These are phyloP conservation scores for Eurypyga helias DNA, from an alignment of 2,113 vertebrate species.

Conservation along the genomic window DNA sequence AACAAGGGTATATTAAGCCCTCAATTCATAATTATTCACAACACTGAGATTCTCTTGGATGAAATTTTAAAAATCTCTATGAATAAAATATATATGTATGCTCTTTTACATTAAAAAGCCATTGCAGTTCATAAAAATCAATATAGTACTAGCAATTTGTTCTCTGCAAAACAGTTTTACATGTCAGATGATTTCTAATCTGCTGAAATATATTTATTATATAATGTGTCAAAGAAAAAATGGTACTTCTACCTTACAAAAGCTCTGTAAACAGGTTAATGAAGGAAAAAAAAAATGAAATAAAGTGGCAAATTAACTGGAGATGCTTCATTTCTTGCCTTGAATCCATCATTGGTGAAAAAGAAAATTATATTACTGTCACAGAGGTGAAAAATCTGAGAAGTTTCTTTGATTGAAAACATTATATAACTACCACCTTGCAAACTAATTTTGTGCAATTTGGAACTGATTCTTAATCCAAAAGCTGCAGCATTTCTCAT, in stretches of 20 bases:
- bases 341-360: not conserved
- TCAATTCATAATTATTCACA: not conserved
- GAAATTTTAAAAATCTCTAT: constrained; percentile 24
- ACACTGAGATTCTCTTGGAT: not conserved
- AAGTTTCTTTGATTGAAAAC: constrained; percentile 10
- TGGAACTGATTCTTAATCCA: not conserved
- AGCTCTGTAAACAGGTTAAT: not conserved
- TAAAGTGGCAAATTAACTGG: not conserved
- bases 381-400: not conserved
- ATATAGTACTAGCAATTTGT: not conserved
- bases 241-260: not conserved
- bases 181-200: not conserved
- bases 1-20: not conserved
- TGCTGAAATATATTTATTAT: not conserved
- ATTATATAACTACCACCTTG: not conserved
- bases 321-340: not conserved
- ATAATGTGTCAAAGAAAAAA: not conserved
- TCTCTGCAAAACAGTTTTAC: not conserved
- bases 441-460: not conserved
- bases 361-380: not conserved
- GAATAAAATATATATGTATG: not conserved
- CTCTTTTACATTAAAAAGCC: not conserved
- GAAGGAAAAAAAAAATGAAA: not conserved
- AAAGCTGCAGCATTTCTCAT: not conserved
- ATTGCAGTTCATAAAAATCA: not conserved